Base-by-base conservation (phyloP, 2,888 invertebrate genomes). In the Agonopterix alstromeriana region DNA sequence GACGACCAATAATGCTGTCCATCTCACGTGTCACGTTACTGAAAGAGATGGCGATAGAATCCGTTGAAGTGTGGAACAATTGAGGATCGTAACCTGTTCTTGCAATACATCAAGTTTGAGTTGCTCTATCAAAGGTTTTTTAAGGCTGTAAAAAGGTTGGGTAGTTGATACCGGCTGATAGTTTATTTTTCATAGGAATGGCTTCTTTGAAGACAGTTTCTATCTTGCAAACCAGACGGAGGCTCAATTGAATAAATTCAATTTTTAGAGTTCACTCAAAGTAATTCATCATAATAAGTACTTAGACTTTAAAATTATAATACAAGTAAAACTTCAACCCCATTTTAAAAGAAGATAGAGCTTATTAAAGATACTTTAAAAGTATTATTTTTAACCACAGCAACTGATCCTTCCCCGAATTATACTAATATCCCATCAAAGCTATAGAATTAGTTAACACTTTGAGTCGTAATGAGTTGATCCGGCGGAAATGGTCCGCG, bases 401-500 rank as follows among this genome's bases (percentile, higher is more conserved):
- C 27, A 7, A 27, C 27, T 27, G 7, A 66, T 65, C 66, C 63
- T 65, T 63, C 67, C 57, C 60, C 51, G 60, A 63, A 60, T 67
- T 68, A 73, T 58, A 62, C 61, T 74, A 77, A 67, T 69, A 73
- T 58, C 63, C 61, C 74, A 77, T 82, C 78, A 81, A 79, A 79
- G 80, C 60, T 60, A 73, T 76, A 65, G 67, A 70, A 76, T 76
- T 72, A 73, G 74, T 79, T 77, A 76, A 78, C 78, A 77, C 77
- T 79, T 73, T 59, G 58, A 68, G 65, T 8, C 58, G 68, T 69
- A 77, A 76, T 68, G 70, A 67, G 72, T 73, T 75, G 74, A 79
- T 82, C 78, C 81, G 74, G 69, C 80, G 82, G 83, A 83, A 82
- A 70, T 58, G 57, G 27, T 17, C 8, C 11, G 1, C 44, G 35